Base-by-base conservation (phyloP, 2,113 vertebrate species). In the Chloropsis hardwickii region DNA sequence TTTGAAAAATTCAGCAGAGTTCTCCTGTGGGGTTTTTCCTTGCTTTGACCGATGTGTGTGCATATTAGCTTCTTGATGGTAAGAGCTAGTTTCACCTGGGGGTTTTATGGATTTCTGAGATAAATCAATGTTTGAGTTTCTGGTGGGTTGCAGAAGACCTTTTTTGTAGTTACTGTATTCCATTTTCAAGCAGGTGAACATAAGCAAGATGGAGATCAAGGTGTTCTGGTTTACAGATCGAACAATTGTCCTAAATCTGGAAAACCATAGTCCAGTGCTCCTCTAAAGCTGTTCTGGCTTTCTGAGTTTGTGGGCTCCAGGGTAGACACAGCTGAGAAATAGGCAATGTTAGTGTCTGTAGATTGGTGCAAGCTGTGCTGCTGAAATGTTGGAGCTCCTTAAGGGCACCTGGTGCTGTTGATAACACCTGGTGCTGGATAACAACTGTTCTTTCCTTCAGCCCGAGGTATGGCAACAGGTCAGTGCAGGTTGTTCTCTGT, bases 171-270 rank as follows among this genome's bases (percentile, higher is more conserved):
- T 73, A 27, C 18, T n/a, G 9, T 45, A 2, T 33, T 80, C 16
- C 2, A 14, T 54, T 58, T 85, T 79, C 61, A 62, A 48, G 37
- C 17, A 53, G 39, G 16, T 51, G 22, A 53, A 66, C 3, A 2
- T 56, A 29, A 69, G 22, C 3, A 16, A 61, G 60, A 19, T 39
- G 60, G 37, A 51, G 24, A 42, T 33, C 39, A 44, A 40, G 3
- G 12, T 33, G 3, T 70, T 0, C 1, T 50, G 57, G 50, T 78
- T 78, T 61, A 33, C 51, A 83, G 66, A 8, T 25, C 5, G 1
- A 37, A 31, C 1, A 3, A 1, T 57, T 70, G 1, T 45, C 0
- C 1, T n/a, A 54, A 17, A 22, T 10, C 3, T 65, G 86, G 33
- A 33, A 82, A 61, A 35, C 18, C 4, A 3, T 18, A 20, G 31